Conservation (phyloP, 2,797 vertebrate genomes). For the Steatocranus sp. region DNA sequence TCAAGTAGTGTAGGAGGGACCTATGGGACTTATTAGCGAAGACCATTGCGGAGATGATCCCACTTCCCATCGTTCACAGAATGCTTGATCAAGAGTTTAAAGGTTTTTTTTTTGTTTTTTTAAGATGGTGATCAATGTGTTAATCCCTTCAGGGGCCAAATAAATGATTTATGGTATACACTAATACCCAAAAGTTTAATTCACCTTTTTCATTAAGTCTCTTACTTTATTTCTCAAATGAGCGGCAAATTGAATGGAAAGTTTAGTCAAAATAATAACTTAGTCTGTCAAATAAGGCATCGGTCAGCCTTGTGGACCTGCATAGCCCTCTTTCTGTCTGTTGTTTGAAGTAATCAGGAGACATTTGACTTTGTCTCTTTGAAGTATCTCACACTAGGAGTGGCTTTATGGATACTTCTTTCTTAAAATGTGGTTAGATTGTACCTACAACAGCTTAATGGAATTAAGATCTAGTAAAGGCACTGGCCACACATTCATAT, state of each 20-base stretch:
- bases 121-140: constrained; percentile 14
- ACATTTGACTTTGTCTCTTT: background rate
- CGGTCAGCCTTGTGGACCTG: background rate
- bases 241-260: background rate
- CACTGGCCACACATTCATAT: background rate
- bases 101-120: background rate
- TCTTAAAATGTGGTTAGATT: background rate
- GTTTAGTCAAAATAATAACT: background rate
- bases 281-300: background rate
- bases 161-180: background rate
- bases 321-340: background rate
- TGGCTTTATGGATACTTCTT: background rate
- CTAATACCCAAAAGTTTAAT: background rate
- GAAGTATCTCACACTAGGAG: background rate
- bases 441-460: background rate
- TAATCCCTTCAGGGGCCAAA: background rate
- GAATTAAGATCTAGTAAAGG: background rate
- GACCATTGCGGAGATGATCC: background rate
- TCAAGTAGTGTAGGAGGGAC: constrained; percentile 26
- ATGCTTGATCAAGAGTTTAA: constrained; percentile 14
- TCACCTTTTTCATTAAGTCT: background rate
- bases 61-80: background rate
- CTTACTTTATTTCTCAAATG: background rate
- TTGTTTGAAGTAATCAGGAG: background rate
- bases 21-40: constrained; percentile 42